Evolutionary conservation across 2,888 invertebrate genomes (phyloP).

Genomic region (Notodonta dromedarius): DNA sequence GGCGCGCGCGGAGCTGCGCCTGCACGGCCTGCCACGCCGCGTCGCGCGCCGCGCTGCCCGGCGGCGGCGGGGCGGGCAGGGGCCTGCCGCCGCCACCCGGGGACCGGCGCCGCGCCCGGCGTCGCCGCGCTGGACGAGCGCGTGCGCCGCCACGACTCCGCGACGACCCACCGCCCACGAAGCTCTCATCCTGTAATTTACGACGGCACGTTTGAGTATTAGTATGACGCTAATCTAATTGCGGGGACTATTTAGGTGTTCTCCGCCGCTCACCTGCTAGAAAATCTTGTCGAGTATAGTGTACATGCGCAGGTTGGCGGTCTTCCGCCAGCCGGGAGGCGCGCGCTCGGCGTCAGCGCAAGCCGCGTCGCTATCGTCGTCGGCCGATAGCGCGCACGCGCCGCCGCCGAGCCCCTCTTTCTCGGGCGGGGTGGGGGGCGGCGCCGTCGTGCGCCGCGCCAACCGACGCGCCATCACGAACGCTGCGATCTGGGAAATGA

Average conservation of each 20-base stretch:
- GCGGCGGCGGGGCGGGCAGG: conserved; percentile 15
- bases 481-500: conserved; percentile 58
- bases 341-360: conserved; percentile 40
- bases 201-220: background rate
- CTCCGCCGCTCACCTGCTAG: conserved; percentile 68
- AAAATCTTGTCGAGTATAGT: conserved; percentile 81
- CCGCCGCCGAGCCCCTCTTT: conserved; percentile 28
- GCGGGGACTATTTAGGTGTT: too few relatives aligned
- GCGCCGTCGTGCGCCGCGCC: conserved; percentile 29
- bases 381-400: conserved; percentile 38
- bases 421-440: conserved; percentile 24
- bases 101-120: conserved; percentile 12
- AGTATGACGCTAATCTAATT: too few relatives aligned
- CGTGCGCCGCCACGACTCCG: conserved; percentile 13
- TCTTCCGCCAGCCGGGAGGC: conserved; percentile 72
- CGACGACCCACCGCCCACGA: conserved; percentile 25
- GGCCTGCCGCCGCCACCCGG: conserved; percentile 14
- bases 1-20: conserved; percentile 62
- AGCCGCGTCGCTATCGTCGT: conserved; percentile 51
- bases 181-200: conserved; percentile 44
- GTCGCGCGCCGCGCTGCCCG: conserved; percentile 39
- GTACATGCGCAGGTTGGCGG: conserved; percentile 79
- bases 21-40: conserved; percentile 72
- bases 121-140: conserved; percentile 19
- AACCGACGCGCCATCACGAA: conserved; percentile 69